Percentiles rank a stretch among this genome's conserved stretches.
phyloP scores from a whole-genome alignment of 2,797 vertebrate species.

The Catamblyrhynchus diadema region DNA sequence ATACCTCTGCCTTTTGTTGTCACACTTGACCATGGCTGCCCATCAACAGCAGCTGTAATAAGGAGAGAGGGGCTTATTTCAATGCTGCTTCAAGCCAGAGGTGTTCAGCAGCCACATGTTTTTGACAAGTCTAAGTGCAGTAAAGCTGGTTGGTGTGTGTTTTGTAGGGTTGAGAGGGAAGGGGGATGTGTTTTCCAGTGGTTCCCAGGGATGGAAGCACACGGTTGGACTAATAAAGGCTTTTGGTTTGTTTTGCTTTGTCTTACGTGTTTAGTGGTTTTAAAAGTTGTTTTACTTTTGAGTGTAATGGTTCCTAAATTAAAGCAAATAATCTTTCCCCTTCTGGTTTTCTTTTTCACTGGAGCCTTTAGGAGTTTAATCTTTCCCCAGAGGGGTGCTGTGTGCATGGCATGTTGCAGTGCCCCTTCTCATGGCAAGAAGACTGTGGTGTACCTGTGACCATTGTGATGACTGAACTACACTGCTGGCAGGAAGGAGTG shows the following conservation, averaged over 20 bases:
- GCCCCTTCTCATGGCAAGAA: not conserved
- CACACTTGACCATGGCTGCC: not conserved
- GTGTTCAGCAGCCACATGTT: not conserved
- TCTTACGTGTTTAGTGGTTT: not conserved
- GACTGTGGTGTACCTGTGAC: fast-evolving
- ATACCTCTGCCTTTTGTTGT: not conserved
- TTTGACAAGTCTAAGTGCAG: not conserved
- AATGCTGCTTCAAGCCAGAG: not conserved
- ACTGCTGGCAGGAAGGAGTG: not conserved
- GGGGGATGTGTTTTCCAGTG: not conserved
- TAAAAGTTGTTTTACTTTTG: not conserved
- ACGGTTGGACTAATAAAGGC: not conserved
- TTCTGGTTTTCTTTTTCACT: not conserved
- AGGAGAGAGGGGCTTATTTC: not conserved
- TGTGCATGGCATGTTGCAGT: not conserved
- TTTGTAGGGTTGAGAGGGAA: not conserved
- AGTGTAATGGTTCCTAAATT: not conserved
- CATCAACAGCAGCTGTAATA: not conserved
- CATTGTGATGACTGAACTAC: fast-evolving
- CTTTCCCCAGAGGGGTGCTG: not conserved
- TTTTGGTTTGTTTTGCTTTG: not conserved
- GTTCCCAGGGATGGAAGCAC: not conserved
- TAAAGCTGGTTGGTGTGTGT: not conserved
- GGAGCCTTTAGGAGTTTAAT: not conserved
- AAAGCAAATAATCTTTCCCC: not conserved